These are phyloP conservation scores for Polia nebulosa DNA, from an alignment of 2,888 invertebrate species.

Conservation along the genomic window DNA sequence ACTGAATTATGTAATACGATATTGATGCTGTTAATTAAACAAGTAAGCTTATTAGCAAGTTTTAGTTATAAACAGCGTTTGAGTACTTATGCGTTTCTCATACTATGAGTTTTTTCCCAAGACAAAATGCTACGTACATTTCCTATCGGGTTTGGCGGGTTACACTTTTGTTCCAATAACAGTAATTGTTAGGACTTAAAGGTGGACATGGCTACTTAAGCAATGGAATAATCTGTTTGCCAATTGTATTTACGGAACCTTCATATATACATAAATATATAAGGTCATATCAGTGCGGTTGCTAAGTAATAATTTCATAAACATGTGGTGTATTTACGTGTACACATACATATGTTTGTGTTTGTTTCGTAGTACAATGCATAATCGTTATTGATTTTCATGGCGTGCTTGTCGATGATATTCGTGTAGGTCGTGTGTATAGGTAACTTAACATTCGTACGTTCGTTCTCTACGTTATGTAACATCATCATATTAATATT, in stretches of 20 bases:
- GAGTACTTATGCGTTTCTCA: not conserved
- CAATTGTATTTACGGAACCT: constrained; percentile 57
- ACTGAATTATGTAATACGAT: too few relatives aligned
- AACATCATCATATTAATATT: constrained; percentile 58
- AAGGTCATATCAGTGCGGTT: constrained; percentile 63
- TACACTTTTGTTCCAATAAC: constrained; percentile 40
- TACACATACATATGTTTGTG: constrained; percentile 62
- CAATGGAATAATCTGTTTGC: constrained; percentile 3
- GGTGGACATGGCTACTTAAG: constrained; percentile 4
- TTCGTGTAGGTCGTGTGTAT: constrained; percentile 70
- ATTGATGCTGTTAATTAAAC: not conserved
- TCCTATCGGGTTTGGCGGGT: not conserved
- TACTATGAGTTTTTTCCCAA: not conserved
- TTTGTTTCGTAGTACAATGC: constrained; percentile 66
- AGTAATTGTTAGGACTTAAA: constrained; percentile 1
- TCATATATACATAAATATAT: constrained; percentile 52
- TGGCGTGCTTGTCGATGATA: constrained; percentile 75
- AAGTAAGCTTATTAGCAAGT: not conserved
- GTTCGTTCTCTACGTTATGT: constrained; percentile 60
- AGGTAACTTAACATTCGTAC: constrained; percentile 45
- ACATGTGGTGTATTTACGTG: constrained; percentile 59
- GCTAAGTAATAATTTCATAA: constrained; percentile 62
- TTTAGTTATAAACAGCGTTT: not conserved
- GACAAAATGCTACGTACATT: not conserved
- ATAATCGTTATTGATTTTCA: constrained; percentile 72